Percentiles rank a stretch among this genome's conserved stretches.
Conservation (phyloP, 2,113 vertebrate genomes). For the Protomyctophum bolini region DNA sequence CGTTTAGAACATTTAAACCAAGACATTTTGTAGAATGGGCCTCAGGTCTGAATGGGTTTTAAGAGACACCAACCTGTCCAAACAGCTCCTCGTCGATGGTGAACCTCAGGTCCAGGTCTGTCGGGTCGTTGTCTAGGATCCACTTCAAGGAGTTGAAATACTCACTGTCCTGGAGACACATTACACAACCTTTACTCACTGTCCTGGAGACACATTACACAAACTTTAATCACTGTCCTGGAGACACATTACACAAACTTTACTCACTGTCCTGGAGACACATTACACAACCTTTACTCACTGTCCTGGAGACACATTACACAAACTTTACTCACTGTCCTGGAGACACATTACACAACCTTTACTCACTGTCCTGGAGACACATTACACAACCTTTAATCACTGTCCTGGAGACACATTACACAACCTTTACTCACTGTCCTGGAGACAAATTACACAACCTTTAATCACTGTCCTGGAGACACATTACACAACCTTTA, state of each 20-base stretch:
- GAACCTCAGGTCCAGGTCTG: conserved; percentile 93
- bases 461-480: not conserved
- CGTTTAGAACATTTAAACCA: not conserved
- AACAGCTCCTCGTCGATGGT: conserved; percentile 96
- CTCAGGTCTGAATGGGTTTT: too few relatives aligned
- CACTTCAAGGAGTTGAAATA: conserved; percentile 96
- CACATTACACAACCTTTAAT: not conserved
- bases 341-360: conserved; percentile 55
- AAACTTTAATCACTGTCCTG: not conserved
- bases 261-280: too few relatives aligned
- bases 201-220: not conserved
- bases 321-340: conserved; percentile 94
- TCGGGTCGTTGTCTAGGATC: conserved; percentile 97
- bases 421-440: conserved; percentile 84
- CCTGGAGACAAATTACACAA: conserved; percentile 74
- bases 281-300: conserved; percentile 77
- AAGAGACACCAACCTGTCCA: conserved; percentile 87
- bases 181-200: conserved; percentile 1
- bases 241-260: not conserved
- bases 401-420: not conserved
- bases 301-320: conserved; percentile 82
- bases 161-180: conserved; percentile 87
- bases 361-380: not conserved
- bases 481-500: conserved; percentile 62
- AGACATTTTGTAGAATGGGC: too few relatives aligned